phyloP scores from a whole-genome alignment of 2,113 vertebrate genomes.

The Acrocephalus kingi region DNA sequence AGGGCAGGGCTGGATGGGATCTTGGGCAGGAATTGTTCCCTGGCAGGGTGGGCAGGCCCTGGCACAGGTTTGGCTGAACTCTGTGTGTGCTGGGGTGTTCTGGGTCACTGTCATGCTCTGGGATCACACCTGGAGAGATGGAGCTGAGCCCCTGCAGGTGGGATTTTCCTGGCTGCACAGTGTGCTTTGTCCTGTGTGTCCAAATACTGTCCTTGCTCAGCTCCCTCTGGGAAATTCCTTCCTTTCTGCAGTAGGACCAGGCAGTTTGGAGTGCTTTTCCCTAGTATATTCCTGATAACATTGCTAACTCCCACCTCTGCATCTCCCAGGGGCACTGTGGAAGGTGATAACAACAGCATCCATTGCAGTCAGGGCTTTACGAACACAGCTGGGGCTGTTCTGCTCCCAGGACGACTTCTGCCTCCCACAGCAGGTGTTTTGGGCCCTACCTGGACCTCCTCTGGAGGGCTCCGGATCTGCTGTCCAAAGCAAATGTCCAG shows the following conservation, averaged over 20 bases:
- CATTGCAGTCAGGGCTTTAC: background rate
- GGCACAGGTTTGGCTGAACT: background rate
- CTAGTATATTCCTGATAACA: background rate
- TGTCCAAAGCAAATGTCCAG: background rate
- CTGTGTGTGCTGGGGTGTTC: rapidly evolving
- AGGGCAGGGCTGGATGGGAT: background rate
- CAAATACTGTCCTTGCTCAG: background rate
- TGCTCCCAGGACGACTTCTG: background rate
- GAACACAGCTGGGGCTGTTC: rapidly evolving
- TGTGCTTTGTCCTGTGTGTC: background rate
- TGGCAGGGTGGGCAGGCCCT: background rate
- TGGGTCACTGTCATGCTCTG: background rate
- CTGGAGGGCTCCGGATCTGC: background rate
- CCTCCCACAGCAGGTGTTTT: background rate
- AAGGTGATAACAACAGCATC: background rate
- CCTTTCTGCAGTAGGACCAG: background rate
- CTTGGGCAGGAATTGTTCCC: background rate
- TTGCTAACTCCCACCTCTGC: background rate
- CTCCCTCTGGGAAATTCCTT: background rate
- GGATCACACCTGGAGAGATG: background rate
- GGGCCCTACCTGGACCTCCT: background rate
- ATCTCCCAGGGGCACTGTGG: background rate
- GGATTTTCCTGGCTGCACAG: background rate
- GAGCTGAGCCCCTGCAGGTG: background rate
- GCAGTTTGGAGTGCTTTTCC: background rate